phyloP scores from a whole-genome alignment of 2,113 vertebrate species.

The Lanius collurio region DNA sequence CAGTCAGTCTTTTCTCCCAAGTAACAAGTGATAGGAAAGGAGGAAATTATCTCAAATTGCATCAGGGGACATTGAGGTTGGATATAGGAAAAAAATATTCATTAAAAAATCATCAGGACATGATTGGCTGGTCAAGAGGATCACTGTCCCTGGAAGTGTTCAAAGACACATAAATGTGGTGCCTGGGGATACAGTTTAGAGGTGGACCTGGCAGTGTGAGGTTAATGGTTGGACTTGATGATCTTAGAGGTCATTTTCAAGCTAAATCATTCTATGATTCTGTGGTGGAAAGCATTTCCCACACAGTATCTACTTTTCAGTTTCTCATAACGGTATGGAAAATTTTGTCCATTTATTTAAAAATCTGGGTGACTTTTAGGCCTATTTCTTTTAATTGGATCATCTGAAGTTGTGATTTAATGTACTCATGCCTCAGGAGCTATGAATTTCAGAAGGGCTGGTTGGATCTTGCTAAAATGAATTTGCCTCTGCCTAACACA shows the following conservation, averaged over 20 bases:
- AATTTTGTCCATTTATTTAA: not conserved
- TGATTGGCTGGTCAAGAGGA: not conserved
- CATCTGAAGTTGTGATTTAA: not conserved
- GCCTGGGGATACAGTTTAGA: fast-evolving
- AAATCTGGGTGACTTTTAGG: not conserved
- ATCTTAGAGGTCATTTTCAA: not conserved
- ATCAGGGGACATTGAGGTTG: not conserved
- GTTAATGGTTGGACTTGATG: not conserved
- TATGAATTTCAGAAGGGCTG: not conserved
- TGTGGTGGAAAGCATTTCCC: not conserved
- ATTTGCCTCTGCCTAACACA: not conserved
- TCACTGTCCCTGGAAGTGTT: not conserved
- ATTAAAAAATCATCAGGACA: no score
- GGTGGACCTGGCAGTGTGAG: no score
- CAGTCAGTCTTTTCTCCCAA: not conserved
- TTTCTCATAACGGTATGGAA: not conserved
- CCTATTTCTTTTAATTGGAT: not conserved
- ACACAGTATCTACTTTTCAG: not conserved
- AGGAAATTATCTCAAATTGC: not conserved
- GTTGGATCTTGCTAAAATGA: not conserved
- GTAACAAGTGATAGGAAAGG: not conserved
- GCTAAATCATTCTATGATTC: not conserved
- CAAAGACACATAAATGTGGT: not conserved
- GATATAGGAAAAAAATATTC: not conserved
- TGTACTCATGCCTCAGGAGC: not conserved